Base-by-base conservation (phyloP, 2,888 invertebrate species). In the Automeris io region DNA sequence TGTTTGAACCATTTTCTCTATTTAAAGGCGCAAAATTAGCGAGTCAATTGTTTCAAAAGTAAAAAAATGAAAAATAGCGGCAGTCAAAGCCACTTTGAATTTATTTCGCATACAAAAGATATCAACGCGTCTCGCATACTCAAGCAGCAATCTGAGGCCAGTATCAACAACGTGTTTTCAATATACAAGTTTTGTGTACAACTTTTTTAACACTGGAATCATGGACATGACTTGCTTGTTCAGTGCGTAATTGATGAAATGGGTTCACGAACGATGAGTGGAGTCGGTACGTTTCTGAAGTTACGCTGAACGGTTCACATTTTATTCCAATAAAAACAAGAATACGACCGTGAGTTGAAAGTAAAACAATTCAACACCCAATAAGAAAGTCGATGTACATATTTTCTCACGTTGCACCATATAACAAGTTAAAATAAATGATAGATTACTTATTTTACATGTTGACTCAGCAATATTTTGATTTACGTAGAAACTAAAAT, bases 81-180 rank as follows among this genome's bases (percentile, higher is more conserved):
- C 46, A 32, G 23, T 11, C 22, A 37, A 37, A 46, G 54, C 42
- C 44, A 59, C 18, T 45, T 49, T 49, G 60, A 63, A 55, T 56
- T n/a, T n/a, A n/a, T n/a, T 54, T 49, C 45, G 45, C 57, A 54
- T 77, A 80, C 66, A 78, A 78, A 83, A 83, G 83, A 83, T 62
- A 68, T 81, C 73, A 79, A 85, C 82, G 82, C 63, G 70, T 66
- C 51, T 55, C 52, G 56, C 57, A 58, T 44, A 45, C 54, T 46
- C 53, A 42, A 43, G 18, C 25, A 19, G 33, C 13, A 35, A n/a
- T 18, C 29, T 29, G 23, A 11, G 18, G 11, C 22, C 37, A 37
- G 46, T 54, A 56, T 57, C 56, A 49, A 51, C 52, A 44, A 51
- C 45, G 49, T 39, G 55, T 47, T 57, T 57, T 54, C 54, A 56